phyloP scores from a whole-genome alignment of 2,888 invertebrate genomes.

The Entomobrya multifasciata region DNA sequence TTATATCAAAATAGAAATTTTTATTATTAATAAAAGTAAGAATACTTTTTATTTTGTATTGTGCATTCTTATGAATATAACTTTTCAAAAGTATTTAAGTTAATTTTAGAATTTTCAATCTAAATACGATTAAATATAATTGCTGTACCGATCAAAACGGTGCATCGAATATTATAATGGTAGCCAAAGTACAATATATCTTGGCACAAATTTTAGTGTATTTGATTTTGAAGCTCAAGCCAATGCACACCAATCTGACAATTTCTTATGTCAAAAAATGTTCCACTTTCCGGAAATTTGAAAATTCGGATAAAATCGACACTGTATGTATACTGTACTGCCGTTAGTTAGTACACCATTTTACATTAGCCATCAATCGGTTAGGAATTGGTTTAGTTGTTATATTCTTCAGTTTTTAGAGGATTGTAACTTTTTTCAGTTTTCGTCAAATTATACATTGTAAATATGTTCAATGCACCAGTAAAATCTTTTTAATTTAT shows the following conservation, averaged over 20 bases:
- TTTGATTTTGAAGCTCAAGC: conserved; percentile 56
- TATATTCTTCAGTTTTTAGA: no score
- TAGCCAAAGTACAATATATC: conserved; percentile 18
- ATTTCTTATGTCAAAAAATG: no score
- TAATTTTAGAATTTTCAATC: neutral
- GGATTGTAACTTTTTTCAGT: no score
- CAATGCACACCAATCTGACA: conserved; percentile 42
- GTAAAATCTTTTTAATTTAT: no score
- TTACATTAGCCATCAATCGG: no score
- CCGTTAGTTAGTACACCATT: no score
- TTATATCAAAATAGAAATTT: conserved; percentile 2
- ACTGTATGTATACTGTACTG: no score
- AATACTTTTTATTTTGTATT: conserved; percentile 45
- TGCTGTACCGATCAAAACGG: neutral
- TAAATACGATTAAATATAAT: neutral
- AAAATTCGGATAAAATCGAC: no score
- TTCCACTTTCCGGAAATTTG: no score
- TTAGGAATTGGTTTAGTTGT: no score
- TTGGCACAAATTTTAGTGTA: conserved; percentile 3
- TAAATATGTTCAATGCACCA: no score
- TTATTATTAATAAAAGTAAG: neutral
- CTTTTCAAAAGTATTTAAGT: neutral
- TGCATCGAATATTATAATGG: neutral
- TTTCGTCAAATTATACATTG: no score
- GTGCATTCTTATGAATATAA: conserved; percentile 11